phyloP scores from a whole-genome alignment of 1,140 invertebrate genomes.

The Ericerus pela region DNA sequence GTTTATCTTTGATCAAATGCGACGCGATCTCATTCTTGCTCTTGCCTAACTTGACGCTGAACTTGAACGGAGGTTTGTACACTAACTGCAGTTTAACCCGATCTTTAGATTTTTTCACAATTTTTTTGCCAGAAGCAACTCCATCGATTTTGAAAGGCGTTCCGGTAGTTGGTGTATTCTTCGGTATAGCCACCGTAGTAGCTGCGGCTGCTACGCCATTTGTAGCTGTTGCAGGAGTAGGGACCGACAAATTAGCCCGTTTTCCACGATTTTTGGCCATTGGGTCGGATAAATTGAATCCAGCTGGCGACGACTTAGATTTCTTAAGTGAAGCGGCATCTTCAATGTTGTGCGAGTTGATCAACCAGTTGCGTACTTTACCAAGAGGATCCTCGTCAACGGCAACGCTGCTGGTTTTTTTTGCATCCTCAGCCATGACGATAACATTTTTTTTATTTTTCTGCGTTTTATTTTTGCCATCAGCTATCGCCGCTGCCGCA shows the following conservation, averaged over 20 bases:
- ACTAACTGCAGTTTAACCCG: constrained; percentile 62
- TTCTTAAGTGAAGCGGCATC: constrained; percentile 34
- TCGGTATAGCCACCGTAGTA: background rate
- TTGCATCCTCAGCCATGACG: background rate
- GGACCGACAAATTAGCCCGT: constrained; percentile 25
- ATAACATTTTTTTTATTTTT: constrained; percentile 13
- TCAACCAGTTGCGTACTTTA: constrained; percentile 69
- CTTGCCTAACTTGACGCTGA: constrained; percentile 55
- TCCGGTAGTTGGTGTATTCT: constrained; percentile 1
- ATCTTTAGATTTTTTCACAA: constrained; percentile 21
- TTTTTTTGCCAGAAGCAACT: background rate
- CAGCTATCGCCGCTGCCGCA: background rate
- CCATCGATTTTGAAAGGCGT: constrained; percentile 1
- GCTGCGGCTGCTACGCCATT: constrained; percentile 18
- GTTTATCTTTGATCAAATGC: constrained; percentile 15
- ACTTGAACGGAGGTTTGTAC: constrained; percentile 71
- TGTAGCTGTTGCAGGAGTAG: constrained; percentile 28
- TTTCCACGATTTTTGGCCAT: constrained; percentile 28
- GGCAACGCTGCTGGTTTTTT: constrained; percentile 8
- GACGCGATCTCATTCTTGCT: constrained; percentile 18
- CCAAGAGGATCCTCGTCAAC: constrained; percentile 51
- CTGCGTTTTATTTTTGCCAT: constrained; percentile 1
- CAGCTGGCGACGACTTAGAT: constrained; percentile 54
- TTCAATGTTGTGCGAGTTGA: constrained; percentile 44
- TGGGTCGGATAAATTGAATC: constrained; percentile 28